Percentiles rank a stretch among this genome's conserved stretches.
Conservation (phyloP, 2,113 vertebrate genomes). For the Enhydra lutris region DNA sequence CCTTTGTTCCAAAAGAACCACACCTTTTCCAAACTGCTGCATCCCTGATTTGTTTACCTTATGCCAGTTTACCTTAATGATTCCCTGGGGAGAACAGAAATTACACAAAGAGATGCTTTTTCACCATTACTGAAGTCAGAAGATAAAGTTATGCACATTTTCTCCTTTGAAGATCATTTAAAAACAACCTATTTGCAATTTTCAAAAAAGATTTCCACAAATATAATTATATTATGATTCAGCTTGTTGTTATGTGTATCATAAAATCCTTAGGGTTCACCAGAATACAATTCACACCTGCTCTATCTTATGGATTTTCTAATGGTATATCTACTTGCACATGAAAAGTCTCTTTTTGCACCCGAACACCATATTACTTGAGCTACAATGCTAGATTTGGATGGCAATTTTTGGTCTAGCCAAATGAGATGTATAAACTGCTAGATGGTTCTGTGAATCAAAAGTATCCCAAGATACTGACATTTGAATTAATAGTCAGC, state of each 20-base stretch:
- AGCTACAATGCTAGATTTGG: constrained; percentile 32
- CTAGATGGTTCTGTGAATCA: constrained; percentile 1
- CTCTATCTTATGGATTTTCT: not conserved
- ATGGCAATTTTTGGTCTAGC: constrained; percentile 39
- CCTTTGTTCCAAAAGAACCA: not conserved
- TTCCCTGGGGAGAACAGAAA: not conserved
- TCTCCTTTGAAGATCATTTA: not conserved
- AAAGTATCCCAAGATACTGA: not conserved
- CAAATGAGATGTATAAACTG: constrained; percentile 32
- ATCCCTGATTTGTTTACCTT: not conserved
- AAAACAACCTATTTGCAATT: not conserved
- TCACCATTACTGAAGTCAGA: not conserved
- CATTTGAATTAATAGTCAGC: constrained; percentile 28
- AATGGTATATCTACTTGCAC: not conserved
- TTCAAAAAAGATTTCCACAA: not conserved
- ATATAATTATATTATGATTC: constrained; percentile 21
- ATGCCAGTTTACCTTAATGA: not conserved
- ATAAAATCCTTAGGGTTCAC: not conserved
- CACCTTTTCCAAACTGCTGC: not conserved
- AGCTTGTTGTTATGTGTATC: not conserved
- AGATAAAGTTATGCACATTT: not conserved
- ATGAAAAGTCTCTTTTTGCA: constrained; percentile 2
- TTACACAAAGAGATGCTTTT: not conserved
- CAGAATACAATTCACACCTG: not conserved
- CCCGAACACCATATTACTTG: constrained; percentile 42